Evolutionary conservation across 2,888 invertebrate species (phyloP), one percentile per base, ranked within the genome.

Genomic region (Pantelozetes paolii): DNA sequence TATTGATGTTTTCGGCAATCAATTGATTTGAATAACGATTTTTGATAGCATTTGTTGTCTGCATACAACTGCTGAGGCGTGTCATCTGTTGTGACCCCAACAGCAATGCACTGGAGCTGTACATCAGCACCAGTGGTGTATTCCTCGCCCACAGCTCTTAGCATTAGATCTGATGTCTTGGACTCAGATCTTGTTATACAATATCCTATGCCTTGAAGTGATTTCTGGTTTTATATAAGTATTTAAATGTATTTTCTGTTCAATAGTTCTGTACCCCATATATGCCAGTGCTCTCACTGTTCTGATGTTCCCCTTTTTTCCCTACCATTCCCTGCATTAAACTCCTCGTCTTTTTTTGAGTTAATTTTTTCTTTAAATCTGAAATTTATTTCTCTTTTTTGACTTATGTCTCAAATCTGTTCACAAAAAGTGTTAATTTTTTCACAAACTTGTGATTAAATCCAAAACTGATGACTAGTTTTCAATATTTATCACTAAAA

Each of bases 21-120:
- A 11, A 54, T 54, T 54, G 54, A 54, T 54, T 54, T 54, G 26
- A 54, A 54, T 54, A 54, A 54, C 54, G 26, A 54, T 54, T 54
- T 54, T 54, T 23, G 54, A 1, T 13, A 54, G 8, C 54, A 54
- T 54, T 54, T 54, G 54, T 23, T 26, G 50, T 54, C 15, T 45
- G 45, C 45, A 6, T 26, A 26, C 26, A 8, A 54, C 5, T 54
- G 54, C 26, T 54, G 50, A 54, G 54, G 54, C 54, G 54, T 54
- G 54, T 54, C 54, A 54, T 54, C 54, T 26, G 6, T 54, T 23
- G 54, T 54, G 54, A 54, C 54, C 54, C 54, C 54, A 54, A 54
- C 54, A 54, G 36, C 11, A 9, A 54, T n/a, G 23, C 23, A 54
- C 54, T 50, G n/a, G n/a, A 15, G 20, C 20, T 2, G 1, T 8